phyloP scores from a whole-genome alignment of 2,797 vertebrate species.

The Oryzias dopingdopingensis region DNA sequence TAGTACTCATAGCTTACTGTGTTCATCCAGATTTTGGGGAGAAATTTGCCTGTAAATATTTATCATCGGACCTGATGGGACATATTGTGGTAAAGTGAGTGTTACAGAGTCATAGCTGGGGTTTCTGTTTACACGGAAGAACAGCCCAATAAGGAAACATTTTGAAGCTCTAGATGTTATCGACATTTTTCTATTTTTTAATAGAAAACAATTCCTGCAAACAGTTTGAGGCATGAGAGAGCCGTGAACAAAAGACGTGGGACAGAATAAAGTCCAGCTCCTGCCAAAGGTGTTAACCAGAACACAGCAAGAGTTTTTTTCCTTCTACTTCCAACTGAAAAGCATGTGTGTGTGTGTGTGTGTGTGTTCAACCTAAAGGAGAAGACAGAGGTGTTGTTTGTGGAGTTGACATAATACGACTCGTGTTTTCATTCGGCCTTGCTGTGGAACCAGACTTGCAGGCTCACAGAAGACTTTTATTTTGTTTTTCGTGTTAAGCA shows the following conservation, averaged over 20 bases:
- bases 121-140: constrained; percentile 11
- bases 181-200: too few species aligned
- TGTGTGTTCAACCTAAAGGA: constrained; percentile 43
- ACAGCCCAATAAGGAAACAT: not conserved
- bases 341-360: constrained; percentile 37
- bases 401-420: constrained; percentile 24
- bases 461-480: not conserved
- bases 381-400: constrained; percentile 22
- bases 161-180: not conserved
- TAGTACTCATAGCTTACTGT: constrained; percentile 16
- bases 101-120: constrained; percentile 9
- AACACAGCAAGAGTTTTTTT: constrained; percentile 52
- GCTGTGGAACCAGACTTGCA: constrained; percentile 6
- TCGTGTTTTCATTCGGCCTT: constrained; percentile 21
- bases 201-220: too few species aligned
- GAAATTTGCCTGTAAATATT: not conserved
- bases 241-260: constrained; percentile 35
- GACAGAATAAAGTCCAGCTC: constrained; percentile 27
- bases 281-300: constrained; percentile 54
- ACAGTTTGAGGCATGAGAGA: not conserved
- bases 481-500: not conserved
- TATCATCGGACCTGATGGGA: not conserved
- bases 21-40: constrained; percentile 5
- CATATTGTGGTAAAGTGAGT: not conserved
- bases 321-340: constrained; percentile 36